These are phyloP conservation scores for Fratercula arctica DNA, from an alignment of 2,797 vertebrate species.

Conservation along the genomic window DNA sequence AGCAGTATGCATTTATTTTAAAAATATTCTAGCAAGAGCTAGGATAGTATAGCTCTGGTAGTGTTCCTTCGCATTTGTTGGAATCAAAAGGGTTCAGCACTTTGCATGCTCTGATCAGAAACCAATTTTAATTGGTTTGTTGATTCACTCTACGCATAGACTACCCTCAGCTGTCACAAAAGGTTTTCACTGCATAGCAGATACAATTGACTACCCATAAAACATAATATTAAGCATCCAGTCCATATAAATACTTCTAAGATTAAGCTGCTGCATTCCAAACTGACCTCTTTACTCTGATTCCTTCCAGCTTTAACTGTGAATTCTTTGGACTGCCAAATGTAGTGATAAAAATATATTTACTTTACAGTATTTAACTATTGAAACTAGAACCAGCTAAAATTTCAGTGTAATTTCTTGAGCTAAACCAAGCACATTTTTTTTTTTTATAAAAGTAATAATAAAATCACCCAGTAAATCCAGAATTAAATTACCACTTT, in stretches of 20 bases:
- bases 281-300: not conserved
- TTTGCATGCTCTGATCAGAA: not conserved
- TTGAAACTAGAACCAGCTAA: not conserved
- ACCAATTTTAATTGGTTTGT: not conserved
- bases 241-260: not conserved
- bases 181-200: not conserved
- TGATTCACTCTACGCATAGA: not conserved
- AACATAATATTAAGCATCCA: not conserved
- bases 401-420: not conserved
- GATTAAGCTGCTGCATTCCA: not conserved
- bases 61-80: not conserved
- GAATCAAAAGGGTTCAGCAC: not conserved
- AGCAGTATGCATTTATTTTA: not conserved
- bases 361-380: not conserved
- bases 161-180: not conserved
- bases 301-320: conserved; percentile 2
- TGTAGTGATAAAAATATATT: not conserved
- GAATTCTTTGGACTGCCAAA: not conserved
- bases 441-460: not conserved
- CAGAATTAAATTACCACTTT: not conserved
- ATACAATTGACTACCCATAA: not conserved
- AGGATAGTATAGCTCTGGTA: not conserved
- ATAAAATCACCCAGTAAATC: not conserved
- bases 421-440: not conserved
- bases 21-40: not conserved